phyloP scores from a whole-genome alignment of 2,888 invertebrate genomes.

The Drosophila parthenogenetica region DNA sequence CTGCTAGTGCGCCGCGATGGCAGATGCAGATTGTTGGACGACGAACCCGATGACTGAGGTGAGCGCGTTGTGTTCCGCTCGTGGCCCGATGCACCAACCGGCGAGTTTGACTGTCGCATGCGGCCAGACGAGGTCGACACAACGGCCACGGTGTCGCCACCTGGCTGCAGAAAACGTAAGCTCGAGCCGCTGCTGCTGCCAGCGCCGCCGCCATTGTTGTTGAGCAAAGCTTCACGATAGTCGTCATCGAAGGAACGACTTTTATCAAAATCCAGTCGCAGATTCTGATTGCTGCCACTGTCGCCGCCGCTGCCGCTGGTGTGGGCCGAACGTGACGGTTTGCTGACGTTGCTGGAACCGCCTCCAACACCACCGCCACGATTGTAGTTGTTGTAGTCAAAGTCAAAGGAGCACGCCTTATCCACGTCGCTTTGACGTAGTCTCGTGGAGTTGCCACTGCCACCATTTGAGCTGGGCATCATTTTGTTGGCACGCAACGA shows the following conservation, averaged over 20 bases:
- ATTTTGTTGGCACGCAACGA: conserved; percentile 77
- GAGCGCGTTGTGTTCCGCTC: conserved; percentile 74
- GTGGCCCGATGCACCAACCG: conserved; percentile 52
- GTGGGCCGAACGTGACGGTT: conserved; percentile 31
- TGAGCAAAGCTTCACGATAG: conserved; percentile 79
- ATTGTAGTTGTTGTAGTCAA: conserved; percentile 83
- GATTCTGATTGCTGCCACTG: conserved; percentile 74
- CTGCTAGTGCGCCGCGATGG: conserved; percentile 80
- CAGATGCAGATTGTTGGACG: conserved; percentile 76
- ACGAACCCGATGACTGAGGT: conserved; percentile 83
- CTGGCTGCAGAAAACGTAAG: conserved; percentile 73
- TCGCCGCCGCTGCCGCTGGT: conserved; percentile 59
- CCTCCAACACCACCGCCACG: conserved; percentile 26
- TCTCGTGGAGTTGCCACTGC: conserved; percentile 39
- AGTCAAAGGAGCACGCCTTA: conserved; percentile 84
- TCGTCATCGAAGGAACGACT: conserved; percentile 85
- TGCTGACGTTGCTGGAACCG: not conserved
- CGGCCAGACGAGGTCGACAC: conserved; percentile 39
- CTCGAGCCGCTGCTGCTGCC: conserved; percentile 38
- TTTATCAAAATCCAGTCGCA: conserved; percentile 84
- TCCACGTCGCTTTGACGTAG: conserved; percentile 80
- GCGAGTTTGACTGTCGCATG: conserved; percentile 77
- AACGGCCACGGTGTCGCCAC: conserved; percentile 13
- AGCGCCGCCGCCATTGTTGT: conserved; percentile 66
- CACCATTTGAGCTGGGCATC: conserved; percentile 36